A percentile compares a stretch with the other conserved stretches of the same genome.
Conservation (phyloP, 2,113 vertebrate species). For the Lota lota region DNA sequence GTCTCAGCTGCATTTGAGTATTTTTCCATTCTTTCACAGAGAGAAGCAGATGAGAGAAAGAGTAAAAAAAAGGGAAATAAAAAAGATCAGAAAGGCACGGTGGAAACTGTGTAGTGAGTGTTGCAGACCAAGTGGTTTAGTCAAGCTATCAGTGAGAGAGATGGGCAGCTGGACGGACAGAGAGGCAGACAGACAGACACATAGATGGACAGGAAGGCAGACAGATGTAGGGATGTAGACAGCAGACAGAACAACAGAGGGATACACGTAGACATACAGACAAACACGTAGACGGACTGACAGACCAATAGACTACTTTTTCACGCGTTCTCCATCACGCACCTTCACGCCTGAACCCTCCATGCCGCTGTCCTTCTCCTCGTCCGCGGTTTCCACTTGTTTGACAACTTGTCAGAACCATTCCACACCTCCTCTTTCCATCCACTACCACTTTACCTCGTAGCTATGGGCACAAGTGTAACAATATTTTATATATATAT, state of each 20-base stretch:
- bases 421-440: neutral
- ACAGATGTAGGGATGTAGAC: too few species aligned
- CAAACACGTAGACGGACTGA: slow-evolving; percentile 22
- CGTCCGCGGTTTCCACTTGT: neutral
- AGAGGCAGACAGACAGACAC: neutral
- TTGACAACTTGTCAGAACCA: slow-evolving; percentile 12
- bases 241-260: too few species aligned
- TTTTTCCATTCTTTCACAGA: neutral
- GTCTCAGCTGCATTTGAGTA: neutral
- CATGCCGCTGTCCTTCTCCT: neutral
- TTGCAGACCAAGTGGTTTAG: too few species aligned
- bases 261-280: neutral
- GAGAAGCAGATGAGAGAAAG: neutral
- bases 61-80: too few species aligned
- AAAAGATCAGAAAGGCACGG: too few species aligned
- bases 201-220: neutral
- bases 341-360: slow-evolving; percentile 15
- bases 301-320: neutral
- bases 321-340: neutral
- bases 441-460: neutral
- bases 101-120: too few species aligned
- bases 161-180: neutral
- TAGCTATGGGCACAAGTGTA: too few species aligned
- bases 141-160: too few species aligned
- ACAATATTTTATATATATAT: too few species aligned